Base-by-base conservation (phyloP, 1,140 invertebrate species). In the Ctenoplectra terminalis region DNA sequence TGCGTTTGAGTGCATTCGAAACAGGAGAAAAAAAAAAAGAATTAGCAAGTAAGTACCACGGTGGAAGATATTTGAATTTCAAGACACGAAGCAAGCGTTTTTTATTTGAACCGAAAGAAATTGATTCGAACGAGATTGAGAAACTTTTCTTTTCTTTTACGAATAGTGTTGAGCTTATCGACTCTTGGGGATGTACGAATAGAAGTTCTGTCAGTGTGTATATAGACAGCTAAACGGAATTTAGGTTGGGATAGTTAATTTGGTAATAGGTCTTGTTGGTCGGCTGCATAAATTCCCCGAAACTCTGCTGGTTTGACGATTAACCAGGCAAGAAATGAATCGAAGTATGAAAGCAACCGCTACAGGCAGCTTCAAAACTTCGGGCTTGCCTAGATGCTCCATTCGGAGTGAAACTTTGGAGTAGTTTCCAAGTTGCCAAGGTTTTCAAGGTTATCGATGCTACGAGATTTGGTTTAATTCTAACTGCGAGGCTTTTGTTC, bases 61-160 rank as follows among this genome's bases (percentile, higher is more conserved):
- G 29, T 43, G 61, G 82, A 66, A 80, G 71, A 75, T 85, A 84
- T 84, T 85, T 85, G 84, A 84, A 85, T 85, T 83, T 79, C 83
- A 66, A 48, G 58, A 54, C 11, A 56, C 81, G 58, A 66, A 58
- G 64, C 77, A 43, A 52, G 40, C 54, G 61, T 75, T 29, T 70
- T 63, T 58, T 70, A 48, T 17, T 37, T 43, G n/a, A n/a, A n/a
- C n/a, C n/a, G n/a, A n/a, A n/a, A n/a, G n/a, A n/a, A n/a, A n/a
- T n/a, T n/a, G n/a, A n/a, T n/a, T n/a, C n/a, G n/a, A n/a, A n/a
- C n/a, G n/a, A n/a, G n/a, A n/a, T n/a, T n/a, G n/a, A n/a, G n/a
- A n/a, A n/a, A n/a, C n/a, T n/a, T n/a, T n/a, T n/a, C n/a, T n/a
- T n/a, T n/a, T n/a, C 11, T 43, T 43, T 0, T 43, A 6, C 11